Conservation (phyloP, 2,113 vertebrate species). For the Numida meleagris region DNA sequence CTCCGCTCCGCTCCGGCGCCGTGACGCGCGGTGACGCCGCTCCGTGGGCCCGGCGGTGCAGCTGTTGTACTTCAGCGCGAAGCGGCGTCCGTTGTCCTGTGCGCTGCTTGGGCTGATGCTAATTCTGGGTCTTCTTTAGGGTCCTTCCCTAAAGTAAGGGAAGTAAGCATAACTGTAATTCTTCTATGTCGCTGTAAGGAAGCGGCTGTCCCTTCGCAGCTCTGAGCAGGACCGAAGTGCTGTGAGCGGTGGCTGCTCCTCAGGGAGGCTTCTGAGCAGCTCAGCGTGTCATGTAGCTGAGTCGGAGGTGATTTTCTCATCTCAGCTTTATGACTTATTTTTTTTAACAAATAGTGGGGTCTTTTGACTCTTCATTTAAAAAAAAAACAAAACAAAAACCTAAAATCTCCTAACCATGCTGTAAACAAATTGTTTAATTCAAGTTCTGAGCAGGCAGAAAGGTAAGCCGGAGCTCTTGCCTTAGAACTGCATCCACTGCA, state of each 20-base stretch:
- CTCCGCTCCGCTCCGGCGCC: too few species aligned
- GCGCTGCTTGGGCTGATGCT: too few species aligned
- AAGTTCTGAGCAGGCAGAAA: neutral
- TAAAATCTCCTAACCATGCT: neutral
- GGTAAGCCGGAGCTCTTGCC: neutral
- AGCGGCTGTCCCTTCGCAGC: neutral
- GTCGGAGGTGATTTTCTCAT: neutral
- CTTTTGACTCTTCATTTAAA: neutral
- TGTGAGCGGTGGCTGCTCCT: neutral
- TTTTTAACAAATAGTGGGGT: neutral
- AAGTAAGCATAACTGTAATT: neutral
- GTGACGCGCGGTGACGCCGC: too few species aligned
- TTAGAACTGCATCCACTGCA: neutral
- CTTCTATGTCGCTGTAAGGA: neutral
- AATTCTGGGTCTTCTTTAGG: too few species aligned
- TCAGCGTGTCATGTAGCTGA: neutral
- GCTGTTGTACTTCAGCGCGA: too few species aligned
- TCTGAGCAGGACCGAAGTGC: neutral
- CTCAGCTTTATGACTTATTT: neutral
- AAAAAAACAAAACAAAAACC: neutral
- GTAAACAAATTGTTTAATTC: neutral
- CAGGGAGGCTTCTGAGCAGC: neutral
- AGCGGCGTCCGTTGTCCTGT: too few species aligned
- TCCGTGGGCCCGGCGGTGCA: too few species aligned
- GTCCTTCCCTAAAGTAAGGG: too few species aligned